Base-by-base conservation (phyloP, 2,888 invertebrate genomes). In the Pterobdella sp. region DNA sequence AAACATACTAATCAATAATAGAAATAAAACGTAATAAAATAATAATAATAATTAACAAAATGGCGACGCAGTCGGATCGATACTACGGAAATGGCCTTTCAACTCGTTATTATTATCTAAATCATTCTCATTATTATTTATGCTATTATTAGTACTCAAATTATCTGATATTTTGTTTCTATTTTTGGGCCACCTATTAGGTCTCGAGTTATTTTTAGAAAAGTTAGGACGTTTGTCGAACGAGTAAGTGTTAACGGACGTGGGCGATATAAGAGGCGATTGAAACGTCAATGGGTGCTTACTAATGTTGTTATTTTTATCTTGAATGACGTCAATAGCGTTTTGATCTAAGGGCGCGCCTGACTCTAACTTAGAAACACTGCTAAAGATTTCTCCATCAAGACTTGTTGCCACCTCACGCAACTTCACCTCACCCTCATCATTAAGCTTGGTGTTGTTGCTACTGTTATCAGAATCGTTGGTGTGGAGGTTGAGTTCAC, bases 51-150 rank as follows among this genome's bases (percentile, higher is more conserved):
- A 29, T 34, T 52, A 84, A 75, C 83, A 84, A 77, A 84, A 84
- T 29, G 84, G 84, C 32, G 84, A 84, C 1, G 84, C 84, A 26
- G 84, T 84, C 0, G 84, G 84, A 75, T 84, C 84, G 72, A 83
- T 82, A n/a, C 82, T 82, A 77, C 83, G 83, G 77, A 84, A 84
- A 73, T 82, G 79, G 72, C 82, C 82, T 76, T 82, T 83, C 32
- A 83, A 76, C 14, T 66, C 63, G 22, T 36, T 60, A 29, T 71
- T n/a, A 7, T 63, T 63, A 7, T 7, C 31, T 14, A 7, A 14
- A 63, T 14, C 7, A 14, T 63, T 63, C 10, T 10, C 63, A 10
- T 14, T n/a, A 10, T 63, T 63, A n/a, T 29, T 29, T 14, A 14
- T 10, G 10, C 10, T 63, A 63, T 63, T 63, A 29, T 63, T 63